Percentiles rank a stretch among this genome's conserved stretches.
These are phyloP conservation scores for Cecropterus lyciades DNA, from an alignment of 1,140 invertebrate genomes.

Conservation along the genomic window DNA sequence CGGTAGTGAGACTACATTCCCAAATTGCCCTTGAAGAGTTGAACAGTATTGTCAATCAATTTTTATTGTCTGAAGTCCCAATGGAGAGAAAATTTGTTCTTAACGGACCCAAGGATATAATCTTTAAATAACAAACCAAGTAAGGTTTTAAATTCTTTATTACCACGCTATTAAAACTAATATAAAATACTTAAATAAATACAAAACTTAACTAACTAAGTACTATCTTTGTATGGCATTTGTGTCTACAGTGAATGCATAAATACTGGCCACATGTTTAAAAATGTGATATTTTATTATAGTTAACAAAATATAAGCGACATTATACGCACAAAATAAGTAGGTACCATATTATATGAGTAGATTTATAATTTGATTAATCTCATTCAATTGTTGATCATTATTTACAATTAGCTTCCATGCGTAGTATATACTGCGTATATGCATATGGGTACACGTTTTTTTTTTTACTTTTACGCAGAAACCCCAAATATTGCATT, in stretches of 20 bases:
- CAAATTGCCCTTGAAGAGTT: slow-evolving; percentile 91
- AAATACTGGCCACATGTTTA: slow-evolving; percentile 34
- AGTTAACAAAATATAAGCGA: not conserved
- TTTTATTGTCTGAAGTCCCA: slow-evolving; percentile 84
- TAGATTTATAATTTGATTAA: not conserved
- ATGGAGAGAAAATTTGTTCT: slow-evolving; percentile 86
- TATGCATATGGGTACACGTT: too few relatives aligned
- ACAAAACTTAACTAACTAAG: slow-evolving; percentile 24
- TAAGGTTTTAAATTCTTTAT: slow-evolving; percentile 48
- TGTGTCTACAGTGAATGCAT: slow-evolving; percentile 32
- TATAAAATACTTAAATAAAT: slow-evolving; percentile 28
- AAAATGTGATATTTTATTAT: slow-evolving; percentile 3
- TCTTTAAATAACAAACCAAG: slow-evolving; percentile 61
- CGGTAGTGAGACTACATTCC: slow-evolving; percentile 88
- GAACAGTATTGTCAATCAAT: slow-evolving; percentile 87
- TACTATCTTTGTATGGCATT: slow-evolving; percentile 42
- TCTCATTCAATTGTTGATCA: not conserved
- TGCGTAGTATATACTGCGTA: too few relatives aligned
- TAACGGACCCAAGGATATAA: slow-evolving; percentile 52
- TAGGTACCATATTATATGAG: not conserved
- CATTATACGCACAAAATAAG: not conserved
- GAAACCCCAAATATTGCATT: too few relatives aligned
- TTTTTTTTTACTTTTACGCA: too few relatives aligned
- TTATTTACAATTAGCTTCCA: not conserved
- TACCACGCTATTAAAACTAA: slow-evolving; percentile 48